Evolutionary conservation across 2,113 vertebrate species (phyloP).

Genomic region (Cinclus mexicanus): DNA sequence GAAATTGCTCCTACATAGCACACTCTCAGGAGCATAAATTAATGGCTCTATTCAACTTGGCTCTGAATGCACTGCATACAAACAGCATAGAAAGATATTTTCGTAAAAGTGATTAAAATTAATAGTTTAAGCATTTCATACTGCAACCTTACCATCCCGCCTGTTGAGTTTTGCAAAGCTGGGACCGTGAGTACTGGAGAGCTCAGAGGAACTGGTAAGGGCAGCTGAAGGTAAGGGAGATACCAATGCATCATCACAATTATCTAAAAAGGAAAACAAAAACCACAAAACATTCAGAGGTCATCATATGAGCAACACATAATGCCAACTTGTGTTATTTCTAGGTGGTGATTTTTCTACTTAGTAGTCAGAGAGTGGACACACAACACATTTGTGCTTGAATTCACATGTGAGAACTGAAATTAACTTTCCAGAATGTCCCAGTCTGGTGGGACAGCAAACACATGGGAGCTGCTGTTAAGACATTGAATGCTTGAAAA

Average conservation of each 20-base stretch:
- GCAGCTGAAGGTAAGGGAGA: constrained; percentile 80
- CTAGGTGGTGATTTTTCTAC: neutral
- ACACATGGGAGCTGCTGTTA: neutral
- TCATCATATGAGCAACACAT: constrained; percentile 17
- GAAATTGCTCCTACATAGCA: neutral
- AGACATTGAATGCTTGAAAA: fast-evolving
- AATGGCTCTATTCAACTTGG: neutral
- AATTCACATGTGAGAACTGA: neutral
- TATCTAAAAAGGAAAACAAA: constrained; percentile 74
- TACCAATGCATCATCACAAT: constrained; percentile 85
- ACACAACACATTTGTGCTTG: neutral
- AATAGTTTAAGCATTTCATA: neutral
- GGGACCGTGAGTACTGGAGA: constrained; percentile 79
- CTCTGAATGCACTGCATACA: neutral
- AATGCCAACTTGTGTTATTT: neutral
- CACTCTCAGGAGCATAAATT: neutral
- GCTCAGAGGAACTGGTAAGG: constrained; percentile 90
- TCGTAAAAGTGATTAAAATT: neutral
- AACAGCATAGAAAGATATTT: neutral
- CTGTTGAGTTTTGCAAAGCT: constrained; percentile 90
- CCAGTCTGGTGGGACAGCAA: neutral
- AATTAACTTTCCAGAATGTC: neutral
- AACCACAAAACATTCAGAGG: constrained; percentile 36
- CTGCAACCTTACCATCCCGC: constrained; percentile 82
- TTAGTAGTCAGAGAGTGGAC: neutral